phyloP scores from a whole-genome alignment of 2,113 vertebrate genomes.

The Hiodon tergisus region DNA sequence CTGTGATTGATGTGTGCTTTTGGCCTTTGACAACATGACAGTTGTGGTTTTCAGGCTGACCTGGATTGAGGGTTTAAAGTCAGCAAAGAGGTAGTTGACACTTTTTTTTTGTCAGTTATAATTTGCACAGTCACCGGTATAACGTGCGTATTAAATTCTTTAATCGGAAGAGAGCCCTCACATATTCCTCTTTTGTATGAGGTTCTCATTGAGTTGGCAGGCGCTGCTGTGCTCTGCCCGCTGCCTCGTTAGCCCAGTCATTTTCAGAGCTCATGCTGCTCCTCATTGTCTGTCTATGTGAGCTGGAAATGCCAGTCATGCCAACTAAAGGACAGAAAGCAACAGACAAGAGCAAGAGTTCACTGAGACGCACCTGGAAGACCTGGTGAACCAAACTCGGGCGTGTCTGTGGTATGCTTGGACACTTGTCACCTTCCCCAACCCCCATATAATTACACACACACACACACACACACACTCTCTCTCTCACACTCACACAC shows the following conservation, averaged over 20 bases:
- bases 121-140: too few species aligned
- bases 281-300: not conserved
- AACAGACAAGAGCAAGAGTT: not conserved
- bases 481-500: too few species aligned
- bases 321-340: not conserved
- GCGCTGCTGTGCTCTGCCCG: not conserved
- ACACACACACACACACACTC: too few species aligned
- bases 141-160: too few species aligned
- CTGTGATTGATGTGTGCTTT: slow-evolving; percentile 27
- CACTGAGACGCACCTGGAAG: not conserved
- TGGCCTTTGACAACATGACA: slow-evolving; percentile 23
- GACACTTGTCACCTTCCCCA: slow-evolving; percentile 17
- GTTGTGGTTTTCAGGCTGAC: too few species aligned
- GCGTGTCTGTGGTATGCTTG: slow-evolving; percentile 5
- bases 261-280: not conserved
- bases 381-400: not conserved
- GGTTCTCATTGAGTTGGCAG: too few species aligned
- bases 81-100: too few species aligned
- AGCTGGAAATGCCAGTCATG: not conserved
- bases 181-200: too few species aligned
- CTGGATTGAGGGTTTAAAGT: not conserved
- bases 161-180: too few species aligned
- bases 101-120: too few species aligned
- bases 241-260: not conserved
- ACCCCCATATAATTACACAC: too few species aligned